These are phyloP conservation scores for Lota lota DNA, from an alignment of 2,113 vertebrate genomes.

Conservation along the genomic window DNA sequence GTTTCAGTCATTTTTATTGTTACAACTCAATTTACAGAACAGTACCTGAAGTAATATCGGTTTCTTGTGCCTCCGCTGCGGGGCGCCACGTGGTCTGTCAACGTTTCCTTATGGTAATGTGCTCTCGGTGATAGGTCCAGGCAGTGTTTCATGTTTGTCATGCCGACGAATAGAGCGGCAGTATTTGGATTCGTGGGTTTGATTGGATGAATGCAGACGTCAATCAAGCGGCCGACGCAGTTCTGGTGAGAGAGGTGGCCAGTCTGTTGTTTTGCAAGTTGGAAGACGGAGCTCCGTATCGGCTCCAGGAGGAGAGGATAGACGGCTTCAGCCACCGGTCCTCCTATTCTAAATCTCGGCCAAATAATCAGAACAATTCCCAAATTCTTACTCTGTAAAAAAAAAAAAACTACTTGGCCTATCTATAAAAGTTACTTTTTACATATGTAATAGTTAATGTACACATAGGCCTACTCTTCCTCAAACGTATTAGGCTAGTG, in stretches of 20 bases:
- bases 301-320: background rate
- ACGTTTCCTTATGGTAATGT: constrained; percentile 2
- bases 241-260: constrained; percentile 30
- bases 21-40: constrained; percentile 44
- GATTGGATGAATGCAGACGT: constrained; percentile 60
- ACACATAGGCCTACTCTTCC: background rate
- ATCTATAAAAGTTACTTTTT: background rate
- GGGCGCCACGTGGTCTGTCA: constrained; percentile 61
- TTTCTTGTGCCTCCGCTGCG: constrained; percentile 61
- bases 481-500: background rate
- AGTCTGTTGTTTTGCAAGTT: constrained; percentile 60
- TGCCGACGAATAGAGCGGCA: constrained; percentile 37
- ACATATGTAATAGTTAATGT: background rate
- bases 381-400: background rate
- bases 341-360: background rate
- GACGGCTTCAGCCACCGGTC: background rate
- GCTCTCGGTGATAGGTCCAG: constrained; percentile 43
- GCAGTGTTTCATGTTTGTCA: background rate
- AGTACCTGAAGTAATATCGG: constrained; percentile 27
- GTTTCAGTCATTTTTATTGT: constrained; percentile 44
- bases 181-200: constrained; percentile 1
- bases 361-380: too few species aligned
- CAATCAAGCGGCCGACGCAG: constrained; percentile 59
- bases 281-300: constrained; percentile 59
- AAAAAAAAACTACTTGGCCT: background rate